phyloP scores from a whole-genome alignment of 2,797 vertebrate species.

The Pogonophryne albipinna region DNA sequence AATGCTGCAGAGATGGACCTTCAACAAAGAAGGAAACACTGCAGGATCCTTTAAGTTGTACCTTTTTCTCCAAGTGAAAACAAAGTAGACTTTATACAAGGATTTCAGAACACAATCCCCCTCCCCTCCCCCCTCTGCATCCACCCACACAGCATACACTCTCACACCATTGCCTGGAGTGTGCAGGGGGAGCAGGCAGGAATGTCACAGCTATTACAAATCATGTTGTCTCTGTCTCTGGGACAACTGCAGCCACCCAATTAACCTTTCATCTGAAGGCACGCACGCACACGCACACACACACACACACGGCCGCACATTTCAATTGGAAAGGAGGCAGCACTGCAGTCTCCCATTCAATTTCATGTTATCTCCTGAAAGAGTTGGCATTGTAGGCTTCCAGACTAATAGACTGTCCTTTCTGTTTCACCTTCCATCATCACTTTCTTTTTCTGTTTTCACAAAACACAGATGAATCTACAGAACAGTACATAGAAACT shows the following conservation, averaged over 20 bases:
- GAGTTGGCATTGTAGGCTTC: constrained; percentile 21
- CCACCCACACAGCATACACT: constrained; percentile 42
- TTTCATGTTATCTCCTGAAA: constrained; percentile 42
- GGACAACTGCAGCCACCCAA: constrained; percentile 78
- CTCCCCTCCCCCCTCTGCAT: constrained; percentile 9
- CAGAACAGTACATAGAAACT: not conserved
- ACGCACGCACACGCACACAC: constrained; percentile 25
- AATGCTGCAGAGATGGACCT: constrained; percentile 6
- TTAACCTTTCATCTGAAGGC: constrained; percentile 83
- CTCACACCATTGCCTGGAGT: constrained; percentile 58
- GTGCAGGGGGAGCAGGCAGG: constrained; percentile 60
- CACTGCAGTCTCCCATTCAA: constrained; percentile 19
- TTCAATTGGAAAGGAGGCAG: constrained; percentile 33
- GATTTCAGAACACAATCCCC: constrained; percentile 30
- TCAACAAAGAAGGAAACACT: not conserved
- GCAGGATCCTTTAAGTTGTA: constrained; percentile 2
- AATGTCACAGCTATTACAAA: constrained; percentile 82
- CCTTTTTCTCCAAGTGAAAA: constrained; percentile 26
- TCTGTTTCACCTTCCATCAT: constrained; percentile 8
- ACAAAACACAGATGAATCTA: not conserved
- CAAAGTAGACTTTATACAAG: constrained; percentile 45
- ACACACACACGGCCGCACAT: constrained; percentile 4
- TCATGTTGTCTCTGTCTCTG: constrained; percentile 77
- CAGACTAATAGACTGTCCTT: constrained; percentile 28
- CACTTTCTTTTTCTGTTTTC: not conserved